Conservation (phyloP, 2,888 invertebrate genomes). For the Allophyes oxyacanthae region DNA sequence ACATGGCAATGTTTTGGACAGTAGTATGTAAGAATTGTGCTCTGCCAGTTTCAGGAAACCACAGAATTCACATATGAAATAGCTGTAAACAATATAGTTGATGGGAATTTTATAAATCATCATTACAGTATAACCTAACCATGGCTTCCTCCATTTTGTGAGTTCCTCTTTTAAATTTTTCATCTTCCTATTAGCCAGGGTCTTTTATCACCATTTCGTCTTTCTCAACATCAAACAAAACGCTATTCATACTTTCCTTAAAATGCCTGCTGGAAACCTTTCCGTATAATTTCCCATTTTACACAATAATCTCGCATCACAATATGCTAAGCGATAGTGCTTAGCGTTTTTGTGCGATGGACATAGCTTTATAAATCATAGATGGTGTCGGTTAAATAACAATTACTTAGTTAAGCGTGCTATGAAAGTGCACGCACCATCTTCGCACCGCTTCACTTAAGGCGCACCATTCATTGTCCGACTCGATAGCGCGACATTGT, state of each 20-base stretch:
- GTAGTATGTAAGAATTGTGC: no score
- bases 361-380: conserved; percentile 21
- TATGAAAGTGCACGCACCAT: conserved; percentile 46
- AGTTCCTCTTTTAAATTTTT: no score
- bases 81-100: no score
- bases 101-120: no score
- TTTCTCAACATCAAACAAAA: not conserved
- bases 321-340: conserved; percentile 8
- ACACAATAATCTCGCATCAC: conserved; percentile 10
- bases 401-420: conserved; percentile 50
- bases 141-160: no score
- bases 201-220: no score
- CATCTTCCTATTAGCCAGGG: no score
- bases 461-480: conserved; percentile 11
- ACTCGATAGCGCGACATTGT: conserved; percentile 1
- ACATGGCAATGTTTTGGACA: no score
- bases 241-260: not conserved
- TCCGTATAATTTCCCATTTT: conserved; percentile 28
- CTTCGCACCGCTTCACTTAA: conserved; percentile 8
- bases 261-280: conserved; percentile 33
- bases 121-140: no score
- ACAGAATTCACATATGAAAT: no score
- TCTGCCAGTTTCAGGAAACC: no score
- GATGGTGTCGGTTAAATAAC: conserved; percentile 36
- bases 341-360: conserved; percentile 20